phyloP scores from a whole-genome alignment of 2,113 vertebrate species.

The Tragelaphus buxtoni region DNA sequence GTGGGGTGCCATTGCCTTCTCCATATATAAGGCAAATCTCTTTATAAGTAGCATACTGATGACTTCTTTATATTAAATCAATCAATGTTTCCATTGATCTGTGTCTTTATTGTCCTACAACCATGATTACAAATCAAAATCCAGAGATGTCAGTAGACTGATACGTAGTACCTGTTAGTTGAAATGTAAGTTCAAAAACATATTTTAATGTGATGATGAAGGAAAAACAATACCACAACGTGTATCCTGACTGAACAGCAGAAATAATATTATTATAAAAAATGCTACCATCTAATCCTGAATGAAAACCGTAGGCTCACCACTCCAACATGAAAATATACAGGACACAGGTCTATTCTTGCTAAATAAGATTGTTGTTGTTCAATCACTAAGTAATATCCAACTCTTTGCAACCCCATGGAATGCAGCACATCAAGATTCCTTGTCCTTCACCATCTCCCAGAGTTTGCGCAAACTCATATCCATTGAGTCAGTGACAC shows the following conservation, averaged over 20 bases:
- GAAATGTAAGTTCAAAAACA: background rate
- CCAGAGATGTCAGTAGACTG: background rate
- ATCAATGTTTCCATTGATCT: background rate
- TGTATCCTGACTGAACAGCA: background rate
- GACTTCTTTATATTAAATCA: constrained; percentile 1
- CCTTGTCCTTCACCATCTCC: background rate
- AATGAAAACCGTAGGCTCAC: background rate
- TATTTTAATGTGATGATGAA: background rate
- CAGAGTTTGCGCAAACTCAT: background rate
- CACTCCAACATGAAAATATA: background rate
- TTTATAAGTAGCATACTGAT: background rate
- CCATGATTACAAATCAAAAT: background rate
- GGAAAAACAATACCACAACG: background rate
- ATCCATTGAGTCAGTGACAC: background rate
- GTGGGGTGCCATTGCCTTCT: no score
- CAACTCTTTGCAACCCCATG: background rate
- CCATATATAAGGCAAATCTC: background rate
- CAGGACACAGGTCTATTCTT: background rate
- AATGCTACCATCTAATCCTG: background rate
- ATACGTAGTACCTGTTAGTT: background rate
- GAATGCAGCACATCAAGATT: background rate
- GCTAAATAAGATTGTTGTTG: background rate
- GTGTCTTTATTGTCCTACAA: background rate
- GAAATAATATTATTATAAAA: background rate
- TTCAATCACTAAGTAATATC: background rate